These are phyloP conservation scores for Drosophila meridiana DNA, from an alignment of 2,888 invertebrate genomes.

Conservation along the genomic window DNA sequence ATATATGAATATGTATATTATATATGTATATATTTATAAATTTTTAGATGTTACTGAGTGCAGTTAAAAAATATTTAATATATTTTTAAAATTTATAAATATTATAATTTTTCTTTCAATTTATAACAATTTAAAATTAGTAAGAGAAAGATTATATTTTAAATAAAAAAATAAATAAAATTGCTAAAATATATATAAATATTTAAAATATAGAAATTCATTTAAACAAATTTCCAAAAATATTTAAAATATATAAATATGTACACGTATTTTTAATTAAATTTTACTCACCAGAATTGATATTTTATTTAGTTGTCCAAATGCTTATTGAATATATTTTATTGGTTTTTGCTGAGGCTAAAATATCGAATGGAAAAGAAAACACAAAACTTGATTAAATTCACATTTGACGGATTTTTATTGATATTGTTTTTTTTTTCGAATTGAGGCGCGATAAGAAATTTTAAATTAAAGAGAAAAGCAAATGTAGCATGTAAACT, in stretches of 20 bases:
- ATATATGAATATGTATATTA: too few relatives aligned
- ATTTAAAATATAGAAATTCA: too few relatives aligned
- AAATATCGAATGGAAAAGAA: constrained; percentile 17
- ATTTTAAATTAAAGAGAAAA: constrained; percentile 9
- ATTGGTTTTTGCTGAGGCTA: constrained; percentile 18
- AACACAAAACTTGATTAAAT: constrained; percentile 36
- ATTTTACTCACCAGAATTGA: constrained; percentile 17
- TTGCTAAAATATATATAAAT: background rate
- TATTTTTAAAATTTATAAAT: background rate
- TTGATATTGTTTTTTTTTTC: background rate
- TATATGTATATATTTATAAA: too few relatives aligned
- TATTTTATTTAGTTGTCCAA: constrained; percentile 4
- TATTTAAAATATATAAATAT: too few relatives aligned
- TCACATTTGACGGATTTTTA: background rate
- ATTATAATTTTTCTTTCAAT: too few relatives aligned
- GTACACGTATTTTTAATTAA: too few relatives aligned
- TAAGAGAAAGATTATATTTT: too few relatives aligned
- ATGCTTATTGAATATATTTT: constrained; percentile 23
- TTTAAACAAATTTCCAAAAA: too few relatives aligned
- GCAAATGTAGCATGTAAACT: background rate
- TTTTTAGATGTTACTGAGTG: too few relatives aligned
- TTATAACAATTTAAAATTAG: too few relatives aligned
- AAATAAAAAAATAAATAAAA: too few relatives aligned
- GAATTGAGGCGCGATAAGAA: constrained; percentile 14
- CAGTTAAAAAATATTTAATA: background rate